Conservation (phyloP, 2,888 invertebrate species). For the Tenthredo livida region DNA sequence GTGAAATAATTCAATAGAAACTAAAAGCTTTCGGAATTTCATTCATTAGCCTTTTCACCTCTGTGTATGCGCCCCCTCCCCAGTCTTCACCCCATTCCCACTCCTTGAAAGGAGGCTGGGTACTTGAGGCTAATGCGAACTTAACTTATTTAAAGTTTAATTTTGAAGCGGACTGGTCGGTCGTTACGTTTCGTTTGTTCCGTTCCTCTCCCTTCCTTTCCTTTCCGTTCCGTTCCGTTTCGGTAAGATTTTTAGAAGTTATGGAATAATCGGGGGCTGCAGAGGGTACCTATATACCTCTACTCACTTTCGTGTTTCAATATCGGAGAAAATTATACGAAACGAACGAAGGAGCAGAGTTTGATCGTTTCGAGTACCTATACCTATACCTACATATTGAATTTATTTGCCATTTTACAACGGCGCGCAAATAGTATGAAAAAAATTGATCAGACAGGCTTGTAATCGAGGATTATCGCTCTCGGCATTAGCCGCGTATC, state of each 20-base stretch:
- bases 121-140: constrained; percentile 69
- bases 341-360: background rate
- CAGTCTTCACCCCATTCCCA: constrained; percentile 18
- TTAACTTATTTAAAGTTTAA: constrained; percentile 71
- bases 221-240: background rate
- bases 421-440: too few species aligned
- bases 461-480: too few species aligned
- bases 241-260: background rate
- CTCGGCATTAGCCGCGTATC: too few species aligned
- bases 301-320: constrained; percentile 12
- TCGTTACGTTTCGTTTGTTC: constrained; percentile 17
- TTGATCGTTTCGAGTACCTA: too few species aligned
- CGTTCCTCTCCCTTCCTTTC: background rate
- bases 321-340: constrained; percentile 13
- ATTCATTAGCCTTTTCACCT: constrained; percentile 61
- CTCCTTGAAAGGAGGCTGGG: constrained; percentile 57
- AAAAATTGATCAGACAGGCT: too few species aligned
- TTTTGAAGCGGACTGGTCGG: constrained; percentile 54
- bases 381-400: too few species aligned
- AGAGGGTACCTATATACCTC: background rate
- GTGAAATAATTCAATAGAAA: constrained; percentile 66
- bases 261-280: background rate
- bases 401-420: too few species aligned
- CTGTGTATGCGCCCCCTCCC: constrained; percentile 21
- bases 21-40: constrained; percentile 72